Percentiles rank a stretch among this genome's conserved stretches.
These are phyloP conservation scores for Shargacucullia verbasci DNA, from an alignment of 2,888 invertebrate species.

Conservation along the genomic window DNA sequence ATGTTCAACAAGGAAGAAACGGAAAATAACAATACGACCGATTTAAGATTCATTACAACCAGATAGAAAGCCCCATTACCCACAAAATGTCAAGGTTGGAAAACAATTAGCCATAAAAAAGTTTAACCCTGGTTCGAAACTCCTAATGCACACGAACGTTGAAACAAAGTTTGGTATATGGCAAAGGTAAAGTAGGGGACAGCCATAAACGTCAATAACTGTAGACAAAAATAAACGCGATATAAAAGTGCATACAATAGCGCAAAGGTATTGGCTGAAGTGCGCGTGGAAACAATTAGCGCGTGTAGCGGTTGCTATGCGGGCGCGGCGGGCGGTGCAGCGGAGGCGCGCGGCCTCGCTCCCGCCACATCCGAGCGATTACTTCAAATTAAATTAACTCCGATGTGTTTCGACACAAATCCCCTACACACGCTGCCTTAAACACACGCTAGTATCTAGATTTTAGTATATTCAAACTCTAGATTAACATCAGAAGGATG, in stretches of 20 bases:
- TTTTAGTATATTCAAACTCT: conserved; percentile 13
- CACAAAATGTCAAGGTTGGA: conserved; percentile 5
- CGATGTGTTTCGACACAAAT: conserved; percentile 59
- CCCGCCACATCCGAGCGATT: conserved; percentile 58
- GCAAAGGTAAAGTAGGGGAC: conserved; percentile 1
- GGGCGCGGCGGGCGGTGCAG: conserved; percentile 28
- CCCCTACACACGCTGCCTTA: conserved; percentile 25
- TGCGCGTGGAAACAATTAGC: conserved; percentile 58
- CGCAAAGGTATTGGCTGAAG: conserved; percentile 31
- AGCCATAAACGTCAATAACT: conserved; percentile 25
- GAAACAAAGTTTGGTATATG: too few species aligned
- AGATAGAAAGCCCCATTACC: conserved; percentile 1
- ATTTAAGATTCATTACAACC: conserved; percentile 5
- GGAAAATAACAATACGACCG: conserved; percentile 9
- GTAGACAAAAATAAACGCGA: conserved; percentile 31
- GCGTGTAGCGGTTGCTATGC: conserved; percentile 56
- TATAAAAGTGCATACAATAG: conserved; percentile 25
- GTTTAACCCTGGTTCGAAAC: background rate
- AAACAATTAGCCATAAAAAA: conserved; percentile 2
- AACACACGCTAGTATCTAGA: conserved; percentile 8
- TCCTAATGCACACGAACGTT: too few species aligned
- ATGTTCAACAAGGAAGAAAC: conserved; percentile 1
- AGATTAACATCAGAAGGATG: conserved; percentile 13
- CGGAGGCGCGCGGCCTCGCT: conserved; percentile 44
- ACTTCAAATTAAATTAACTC: conserved; percentile 69